Evolutionary conservation across 2,113 vertebrate genomes (phyloP), one percentile per base, ranked within the genome.

Genomic region (Odocoileus hemionus): DNA sequence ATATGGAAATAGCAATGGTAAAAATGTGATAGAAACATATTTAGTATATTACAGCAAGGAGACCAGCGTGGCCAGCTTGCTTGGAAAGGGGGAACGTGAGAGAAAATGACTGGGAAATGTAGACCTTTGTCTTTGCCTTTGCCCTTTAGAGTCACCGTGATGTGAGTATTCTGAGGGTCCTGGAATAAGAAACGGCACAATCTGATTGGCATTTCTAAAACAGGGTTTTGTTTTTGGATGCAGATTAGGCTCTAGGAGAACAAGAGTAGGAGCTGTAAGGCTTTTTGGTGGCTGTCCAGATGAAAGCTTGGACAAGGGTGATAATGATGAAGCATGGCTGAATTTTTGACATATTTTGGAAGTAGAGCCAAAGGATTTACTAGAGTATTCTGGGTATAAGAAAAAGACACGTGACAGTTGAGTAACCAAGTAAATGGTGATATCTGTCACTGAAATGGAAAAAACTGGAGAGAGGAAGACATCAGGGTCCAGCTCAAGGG

Each of bases 201-300:
- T 76, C 83, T 87, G 80, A 87, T 36, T 95, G 70, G 50, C 61
- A 61, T 93, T 96, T 96, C 45, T 58, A 89, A 96, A 98, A 96
- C 54, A 91, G 85, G 74, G 78, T 58, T 85, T 96, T 95, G 86
- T 86, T 94, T 88, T 91, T 64, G 11, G 67, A 85, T 60, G 85
- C 80, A 98, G 90, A 95, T 89, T 50, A 83, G 57, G 61, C 43
- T 92, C 28, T n/a, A 52, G 15, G 17, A 60, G 70, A 95, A 58
- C 25, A 47, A 25, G 70, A 55, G 33, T 23, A 16, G 57, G 94
- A 86, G 57, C 58, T 57, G 4, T 9, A 58, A 52, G 64, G 33
- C 1, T 76, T 78, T 78, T 67, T 30, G 76, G 26, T 61, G 36
- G 14, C 43, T 28, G 19, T 50, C 30, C 45, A 85, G 64, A 45